Conservation (phyloP, 2,797 vertebrate species). For the Chloroceryle inda region DNA sequence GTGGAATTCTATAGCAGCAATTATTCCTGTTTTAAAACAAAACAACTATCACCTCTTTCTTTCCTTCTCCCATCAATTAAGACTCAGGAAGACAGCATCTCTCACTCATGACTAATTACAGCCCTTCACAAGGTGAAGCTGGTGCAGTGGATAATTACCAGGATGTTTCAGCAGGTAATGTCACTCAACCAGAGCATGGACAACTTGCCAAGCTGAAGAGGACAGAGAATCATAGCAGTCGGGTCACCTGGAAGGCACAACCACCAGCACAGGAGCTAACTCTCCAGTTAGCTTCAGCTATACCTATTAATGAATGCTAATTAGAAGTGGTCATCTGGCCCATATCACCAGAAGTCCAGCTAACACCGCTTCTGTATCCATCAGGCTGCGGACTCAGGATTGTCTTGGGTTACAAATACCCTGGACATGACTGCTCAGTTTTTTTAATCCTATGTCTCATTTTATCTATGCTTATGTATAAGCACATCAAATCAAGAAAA, state of each 20-base stretch:
- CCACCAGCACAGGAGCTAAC: not conserved
- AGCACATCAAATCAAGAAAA: not conserved
- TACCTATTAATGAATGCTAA: not conserved
- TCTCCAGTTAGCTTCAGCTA: not conserved
- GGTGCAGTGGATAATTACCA: not conserved
- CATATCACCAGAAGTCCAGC: not conserved
- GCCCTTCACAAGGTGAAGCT: not conserved
- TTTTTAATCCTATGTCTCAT: not conserved
- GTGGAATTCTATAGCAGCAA: conserved; percentile 36
- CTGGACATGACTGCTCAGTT: not conserved
- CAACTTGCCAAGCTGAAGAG: not conserved
- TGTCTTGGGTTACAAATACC: not conserved
- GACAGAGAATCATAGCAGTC: not conserved
- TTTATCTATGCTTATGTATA: rapidly evolving
- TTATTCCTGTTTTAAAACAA: conserved; percentile 51
- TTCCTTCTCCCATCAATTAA: not conserved
- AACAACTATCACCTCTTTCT: not conserved
- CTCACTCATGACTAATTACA: not conserved
- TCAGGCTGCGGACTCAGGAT: not conserved
- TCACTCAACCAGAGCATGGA: rapidly evolving
- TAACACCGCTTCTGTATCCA: not conserved
- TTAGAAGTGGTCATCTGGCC: not conserved
- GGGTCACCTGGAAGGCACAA: not conserved
- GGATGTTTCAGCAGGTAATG: not conserved
- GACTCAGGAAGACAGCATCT: not conserved